Evolutionary conservation across 2,888 invertebrate species (phyloP), one percentile per base, ranked within the genome.

Genomic region (Dryadula phaetusa): DNA sequence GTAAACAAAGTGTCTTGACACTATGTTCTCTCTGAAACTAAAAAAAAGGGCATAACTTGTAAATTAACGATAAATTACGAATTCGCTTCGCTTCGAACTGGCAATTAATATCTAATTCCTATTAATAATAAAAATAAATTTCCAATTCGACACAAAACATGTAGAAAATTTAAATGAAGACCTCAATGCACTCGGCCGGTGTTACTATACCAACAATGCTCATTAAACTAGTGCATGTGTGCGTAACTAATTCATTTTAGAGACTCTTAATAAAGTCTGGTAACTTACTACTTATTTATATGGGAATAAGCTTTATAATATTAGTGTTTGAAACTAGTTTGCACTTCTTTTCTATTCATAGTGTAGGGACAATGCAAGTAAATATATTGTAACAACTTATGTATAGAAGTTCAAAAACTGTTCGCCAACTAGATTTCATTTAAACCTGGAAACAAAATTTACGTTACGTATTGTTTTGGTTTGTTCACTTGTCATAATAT

Each of bases 221-320:
- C 68, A 71, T 75, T 75, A 75, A 72, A 71, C 67, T 62, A 70
- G 63, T 53, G 75, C 76, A 76, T 76, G 74, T 75, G 75, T 67
- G 73, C 74, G 74, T 71, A 73, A 76, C 74, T 75, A 76, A 75
- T 74, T 70, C 69, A 66, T 66, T 66, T 70, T 65, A 42, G 46
- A 65, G 58, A 53, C 28, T 53, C 69, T 52, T 20, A 52, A 28
- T 4, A 28, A 52, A 28, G 52, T 52, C 40, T 58, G 20, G 28
- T 40, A 40, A 44, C 66, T 34, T 58, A 34, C 37, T 22, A 18
- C 52, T 62, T 69, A 64, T 64, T 58, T 14, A n/a, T 34, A 60
- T 61, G 44, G 49, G 1, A 66, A 40, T 66, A 70, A 46, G 56
- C 46, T n/a, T 66, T 61, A 56, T 40, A 40, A 8, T 56, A 56